Percentiles rank a stretch among this genome's conserved stretches.
phyloP scores from a whole-genome alignment of 2,113 vertebrate genomes.

The Petroica traversi region DNA sequence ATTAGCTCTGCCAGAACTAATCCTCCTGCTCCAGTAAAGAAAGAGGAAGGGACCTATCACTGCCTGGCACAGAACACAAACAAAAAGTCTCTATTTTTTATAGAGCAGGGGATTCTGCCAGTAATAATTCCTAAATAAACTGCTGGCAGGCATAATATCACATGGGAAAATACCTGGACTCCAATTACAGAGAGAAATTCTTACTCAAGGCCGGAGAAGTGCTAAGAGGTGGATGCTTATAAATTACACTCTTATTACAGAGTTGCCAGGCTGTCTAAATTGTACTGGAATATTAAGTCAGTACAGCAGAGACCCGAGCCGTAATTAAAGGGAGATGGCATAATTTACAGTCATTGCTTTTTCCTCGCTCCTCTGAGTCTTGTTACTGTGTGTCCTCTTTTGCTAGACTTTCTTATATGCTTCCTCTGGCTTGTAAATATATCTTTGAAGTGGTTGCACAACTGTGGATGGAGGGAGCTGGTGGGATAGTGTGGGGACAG shows the following conservation, averaged over 20 bases:
- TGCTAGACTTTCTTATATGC: not conserved
- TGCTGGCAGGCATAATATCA: not conserved
- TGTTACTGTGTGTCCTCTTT: not conserved
- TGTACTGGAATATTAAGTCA: not conserved
- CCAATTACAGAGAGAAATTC: not conserved
- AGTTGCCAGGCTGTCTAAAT: not conserved
- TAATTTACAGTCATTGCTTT: not conserved
- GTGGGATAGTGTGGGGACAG: not conserved
- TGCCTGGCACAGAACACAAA: accelerated
- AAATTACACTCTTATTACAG: not conserved
- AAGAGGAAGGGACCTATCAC: not conserved
- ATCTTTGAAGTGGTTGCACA: accelerated
- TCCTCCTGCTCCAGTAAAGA: not conserved
- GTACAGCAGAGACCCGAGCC: accelerated
- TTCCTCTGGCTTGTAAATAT: not conserved
- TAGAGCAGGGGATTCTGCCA: not conserved
- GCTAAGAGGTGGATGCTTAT: not conserved
- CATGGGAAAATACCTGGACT: not conserved
- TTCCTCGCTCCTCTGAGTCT: not conserved
- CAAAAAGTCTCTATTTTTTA: not conserved
- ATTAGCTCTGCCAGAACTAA: not conserved
- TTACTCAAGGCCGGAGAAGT: not conserved
- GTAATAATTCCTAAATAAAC: not conserved
- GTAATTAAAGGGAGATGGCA: not conserved
- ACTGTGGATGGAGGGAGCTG: not conserved